A percentile compares a stretch with the other conserved stretches of the same genome.
These are phyloP conservation scores for Phycodurus eques DNA, from an alignment of 2,113 vertebrate species.

Conservation along the genomic window DNA sequence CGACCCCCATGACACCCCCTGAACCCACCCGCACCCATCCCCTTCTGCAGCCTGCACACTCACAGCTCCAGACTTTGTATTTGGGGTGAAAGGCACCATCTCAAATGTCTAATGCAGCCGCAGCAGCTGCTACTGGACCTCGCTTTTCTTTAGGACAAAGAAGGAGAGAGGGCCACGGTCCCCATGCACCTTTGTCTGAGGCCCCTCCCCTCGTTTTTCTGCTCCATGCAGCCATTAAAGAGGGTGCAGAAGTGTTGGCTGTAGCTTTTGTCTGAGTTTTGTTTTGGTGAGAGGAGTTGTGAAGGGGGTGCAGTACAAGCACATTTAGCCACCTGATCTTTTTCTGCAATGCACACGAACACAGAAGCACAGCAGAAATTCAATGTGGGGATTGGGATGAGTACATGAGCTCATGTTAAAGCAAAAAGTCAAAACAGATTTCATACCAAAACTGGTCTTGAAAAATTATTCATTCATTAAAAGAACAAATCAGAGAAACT, in stretches of 20 bases:
- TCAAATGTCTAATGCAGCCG: constrained; percentile 70
- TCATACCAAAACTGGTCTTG: background rate
- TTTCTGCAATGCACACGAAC: constrained; percentile 13
- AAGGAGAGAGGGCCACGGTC: constrained; percentile 43
- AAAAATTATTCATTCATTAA: background rate
- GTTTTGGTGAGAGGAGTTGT: constrained; percentile 33
- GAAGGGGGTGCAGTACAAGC: constrained; percentile 22
- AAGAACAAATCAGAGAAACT: background rate
- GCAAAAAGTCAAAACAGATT: background rate
- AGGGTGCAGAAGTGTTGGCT: constrained; percentile 56
- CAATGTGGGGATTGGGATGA: background rate
- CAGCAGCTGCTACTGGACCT: constrained; percentile 70
- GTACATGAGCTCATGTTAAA: background rate
- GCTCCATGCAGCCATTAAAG: constrained; percentile 53
- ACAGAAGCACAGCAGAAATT: constrained; percentile 6
- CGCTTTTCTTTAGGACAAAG: constrained; percentile 64
- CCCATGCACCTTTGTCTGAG: constrained; percentile 58
- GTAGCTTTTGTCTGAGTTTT: constrained; percentile 62
- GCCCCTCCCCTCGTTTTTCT: constrained; percentile 46
- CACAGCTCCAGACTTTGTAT: constrained; percentile 68
- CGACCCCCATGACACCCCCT: background rate
- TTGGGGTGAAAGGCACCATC: constrained; percentile 61
- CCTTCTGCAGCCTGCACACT: constrained; percentile 43
- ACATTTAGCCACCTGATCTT: constrained; percentile 61
- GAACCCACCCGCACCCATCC: constrained; percentile 18